Evolutionary conservation across 2,888 invertebrate species (phyloP), one percentile per base, ranked within the genome.

Genomic region (Heliconius sara): DNA sequence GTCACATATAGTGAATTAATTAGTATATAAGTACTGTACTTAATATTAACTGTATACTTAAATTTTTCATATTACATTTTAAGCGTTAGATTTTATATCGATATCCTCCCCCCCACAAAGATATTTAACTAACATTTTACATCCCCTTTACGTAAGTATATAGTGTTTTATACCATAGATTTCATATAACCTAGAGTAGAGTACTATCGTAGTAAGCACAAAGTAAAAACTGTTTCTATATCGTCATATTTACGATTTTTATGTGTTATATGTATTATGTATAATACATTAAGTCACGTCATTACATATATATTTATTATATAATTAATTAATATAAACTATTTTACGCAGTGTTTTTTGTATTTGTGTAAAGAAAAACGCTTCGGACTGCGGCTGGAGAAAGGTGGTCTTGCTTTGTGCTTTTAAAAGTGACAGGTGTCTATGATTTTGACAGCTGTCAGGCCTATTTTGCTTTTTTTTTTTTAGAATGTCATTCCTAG

Each of bases 161-260:
- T 84, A 84, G 82, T 85, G 83, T 85, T 85, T 85, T 85, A 84
- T 85, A 85, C 85, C 83, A 81, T 85, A 85, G 84, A 85, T 85
- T 85, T 85, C 85, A 83, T 84, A 84, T 78, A 81, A 79, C 68
- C 77, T 82, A 79, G 79, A 75, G 75, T 78, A 89, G 89, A 89
- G 87, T 90, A 47, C 83, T 89, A 86, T 84, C 76, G 86, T 90
- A 89, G 87, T 86, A 89, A 88, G 94, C 94, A 94, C 94, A 94
- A 93, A 93, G 88, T 90, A 87, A 81, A 80, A 78, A 90, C 88
- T 86, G 89, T 91, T 91, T 89, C 89, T 90, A 88, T 89, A 88
- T 88, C 82, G 89, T 88, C 87, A 89, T 90, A 89, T 90, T 60
- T 90, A 81, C 86, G 85, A 82, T 79, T 84, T 76, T 86, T 85